Evolutionary conservation across 92 coral and sea anemone species (phyloP), one percentile per base, ranked within the genome.

Genomic region (Pocillopora grandis): DNA sequence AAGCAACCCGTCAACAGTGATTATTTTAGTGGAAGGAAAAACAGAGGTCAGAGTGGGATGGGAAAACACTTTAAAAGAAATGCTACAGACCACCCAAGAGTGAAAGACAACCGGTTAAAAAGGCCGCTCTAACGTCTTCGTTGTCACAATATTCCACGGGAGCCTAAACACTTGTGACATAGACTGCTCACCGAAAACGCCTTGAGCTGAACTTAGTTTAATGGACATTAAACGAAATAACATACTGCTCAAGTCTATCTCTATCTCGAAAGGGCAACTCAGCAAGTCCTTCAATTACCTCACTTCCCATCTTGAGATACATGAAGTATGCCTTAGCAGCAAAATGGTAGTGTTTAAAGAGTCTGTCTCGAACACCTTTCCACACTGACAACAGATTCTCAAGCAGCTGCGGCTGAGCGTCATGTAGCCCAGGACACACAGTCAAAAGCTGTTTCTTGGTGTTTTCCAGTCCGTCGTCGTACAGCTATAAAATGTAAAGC

Each of bases 291-390:
- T 14, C 57, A 3, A 87, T 73, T 76, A 96, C 99, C 98, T 86
- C 88, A 48, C 80, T 90, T 59, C 96, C 97, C 86, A 94, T 93
- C 78, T 90, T 90, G 72, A 96, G 89, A 67, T 94, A 96, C 98
- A 94, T 96, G 87, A 96, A 96, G 90, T 96, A 96, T 21, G 99
- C 99, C 67, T 94, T 92, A 66, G 94, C 98, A 55, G 99, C 99
- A 86, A 93, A 94, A 88, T 93, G 95, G 80, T 96, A 96, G 84
- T 94, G 97, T 75, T 95, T 96, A 63, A 96, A 94, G 11, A 91
- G 94, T 84, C 98, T 85, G 78, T 96, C 95, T 49, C 98, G 79
- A 52, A 96, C 98, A 66, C 95, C 94, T 65, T 90, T 95, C 99
- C 99, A 96, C 66, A 94, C 87, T 52, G 95, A 81, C 69, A 96